phyloP scores from a whole-genome alignment of 2,888 invertebrate genomes.

The Sarcophaga variegata region DNA sequence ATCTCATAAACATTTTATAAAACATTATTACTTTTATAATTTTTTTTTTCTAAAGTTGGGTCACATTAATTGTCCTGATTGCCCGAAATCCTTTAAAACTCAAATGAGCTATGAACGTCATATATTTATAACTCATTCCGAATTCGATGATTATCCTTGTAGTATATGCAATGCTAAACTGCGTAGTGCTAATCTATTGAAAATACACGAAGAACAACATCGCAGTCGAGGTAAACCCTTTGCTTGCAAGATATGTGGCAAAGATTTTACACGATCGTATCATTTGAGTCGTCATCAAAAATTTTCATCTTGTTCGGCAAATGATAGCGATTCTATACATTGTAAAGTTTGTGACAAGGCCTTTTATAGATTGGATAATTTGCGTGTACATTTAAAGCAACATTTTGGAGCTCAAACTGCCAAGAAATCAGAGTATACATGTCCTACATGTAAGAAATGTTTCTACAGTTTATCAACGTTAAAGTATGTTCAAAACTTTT shows the following conservation, averaged over 20 bases:
- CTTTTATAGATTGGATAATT: conserved; percentile 85
- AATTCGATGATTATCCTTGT: conserved; percentile 85
- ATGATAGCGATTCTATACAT: conserved; percentile 76
- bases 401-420: conserved; percentile 85
- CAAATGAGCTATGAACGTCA: conserved; percentile 87
- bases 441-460: conserved; percentile 86
- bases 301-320: conserved; percentile 78
- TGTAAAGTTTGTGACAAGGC: conserved; percentile 81
- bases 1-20: conserved; percentile 69
- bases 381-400: conserved; percentile 87
- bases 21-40: conserved; percentile 3
- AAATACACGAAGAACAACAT: conserved; percentile 87
- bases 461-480: conserved; percentile 85
- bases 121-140: conserved; percentile 87
- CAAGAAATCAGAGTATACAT: conserved; percentile 84
- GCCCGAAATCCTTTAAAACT: conserved; percentile 88
- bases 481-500: conserved; percentile 76
- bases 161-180: conserved; percentile 87
- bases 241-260: conserved; percentile 87
- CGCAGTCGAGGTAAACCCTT: conserved; percentile 84
- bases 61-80: conserved; percentile 83
- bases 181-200: conserved; percentile 84
- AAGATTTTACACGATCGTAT: conserved; percentile 89
- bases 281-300: conserved; percentile 85
- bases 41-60: conserved; percentile 76